Conservation (phyloP, 92 coral and sea anemone genomes). For the Pocillopora meandrina region DNA sequence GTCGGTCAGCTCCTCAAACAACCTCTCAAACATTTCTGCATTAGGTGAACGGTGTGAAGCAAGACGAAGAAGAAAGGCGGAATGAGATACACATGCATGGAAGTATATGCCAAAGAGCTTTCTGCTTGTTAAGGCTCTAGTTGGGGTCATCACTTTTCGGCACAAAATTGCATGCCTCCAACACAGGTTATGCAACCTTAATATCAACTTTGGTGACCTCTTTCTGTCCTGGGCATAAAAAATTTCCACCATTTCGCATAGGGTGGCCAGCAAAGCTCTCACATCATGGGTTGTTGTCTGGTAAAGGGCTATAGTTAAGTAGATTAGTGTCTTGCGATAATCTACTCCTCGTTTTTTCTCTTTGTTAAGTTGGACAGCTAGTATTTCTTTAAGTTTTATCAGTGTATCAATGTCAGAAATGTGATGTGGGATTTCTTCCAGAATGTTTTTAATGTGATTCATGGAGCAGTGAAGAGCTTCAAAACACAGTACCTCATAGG, state of each 20-base stretch:
- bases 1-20: slow-evolving; percentile 51
- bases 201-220: too few species aligned
- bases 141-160: slow-evolving; percentile 45
- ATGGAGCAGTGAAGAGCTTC: slow-evolving; percentile 57
- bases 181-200: slow-evolving; percentile 57
- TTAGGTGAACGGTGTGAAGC: slow-evolving; percentile 54
- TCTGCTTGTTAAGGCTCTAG: slow-evolving; percentile 49
- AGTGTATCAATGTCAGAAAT: slow-evolving; percentile 53
- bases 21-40: slow-evolving; percentile 56
- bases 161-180: slow-evolving; percentile 69
- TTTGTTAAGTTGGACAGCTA: slow-evolving; percentile 35
- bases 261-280: too few species aligned
- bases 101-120: slow-evolving; percentile 69
- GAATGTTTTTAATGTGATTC: slow-evolving; percentile 52
- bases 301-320: slow-evolving; percentile 55
- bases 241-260: too few species aligned
- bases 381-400: slow-evolving; percentile 41
- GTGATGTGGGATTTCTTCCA: slow-evolving; percentile 55
- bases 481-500: slow-evolving; percentile 54
- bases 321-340: slow-evolving; percentile 57
- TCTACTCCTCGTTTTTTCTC: slow-evolving; percentile 50
- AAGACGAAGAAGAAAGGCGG: slow-evolving; percentile 24
- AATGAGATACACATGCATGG: slow-evolving; percentile 39
- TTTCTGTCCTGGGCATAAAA: too few species aligned
- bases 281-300: too few species aligned